Conservation (phyloP, 1,140 invertebrate species). For the Eufriesea mexicana region DNA sequence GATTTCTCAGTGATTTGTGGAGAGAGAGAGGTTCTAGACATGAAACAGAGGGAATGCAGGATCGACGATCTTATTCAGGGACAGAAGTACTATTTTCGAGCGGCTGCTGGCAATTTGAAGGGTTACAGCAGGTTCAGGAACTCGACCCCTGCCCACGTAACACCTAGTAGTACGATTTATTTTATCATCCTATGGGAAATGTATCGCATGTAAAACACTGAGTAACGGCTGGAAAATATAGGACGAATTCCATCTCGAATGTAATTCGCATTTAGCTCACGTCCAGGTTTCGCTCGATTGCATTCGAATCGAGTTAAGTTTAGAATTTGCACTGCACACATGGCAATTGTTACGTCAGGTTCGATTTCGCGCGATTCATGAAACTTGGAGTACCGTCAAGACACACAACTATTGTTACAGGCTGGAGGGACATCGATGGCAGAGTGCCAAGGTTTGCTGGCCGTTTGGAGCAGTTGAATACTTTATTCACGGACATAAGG, state of each 20-base stretch:
- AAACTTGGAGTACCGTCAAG: not conserved
- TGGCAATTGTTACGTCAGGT: not conserved
- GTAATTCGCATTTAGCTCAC: not conserved
- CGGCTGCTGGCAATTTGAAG: slow-evolving; percentile 93
- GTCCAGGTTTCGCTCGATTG: not conserved
- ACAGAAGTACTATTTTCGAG: slow-evolving; percentile 93
- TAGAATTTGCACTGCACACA: not conserved
- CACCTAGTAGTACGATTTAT: slow-evolving; percentile 91
- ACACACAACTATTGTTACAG: slow-evolving; percentile 76
- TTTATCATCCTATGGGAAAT: not conserved
- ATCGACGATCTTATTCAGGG: slow-evolving; percentile 89
- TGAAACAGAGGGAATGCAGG: slow-evolving; percentile 83
- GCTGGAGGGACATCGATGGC: slow-evolving; percentile 91
- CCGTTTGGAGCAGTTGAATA: slow-evolving; percentile 88
- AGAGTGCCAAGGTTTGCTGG: slow-evolving; percentile 87
- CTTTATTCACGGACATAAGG: slow-evolving; percentile 88
- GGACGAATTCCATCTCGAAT: not conserved
- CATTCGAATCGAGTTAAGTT: slow-evolving; percentile 1
- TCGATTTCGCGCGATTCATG: not conserved
- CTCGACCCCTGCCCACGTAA: slow-evolving; percentile 90
- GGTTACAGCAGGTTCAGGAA: slow-evolving; percentile 91
- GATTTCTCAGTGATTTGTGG: slow-evolving; percentile 91
- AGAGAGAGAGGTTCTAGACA: slow-evolving; percentile 89
- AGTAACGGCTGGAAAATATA: not conserved
- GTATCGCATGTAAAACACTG: not conserved